Conservation (phyloP, 1,140 invertebrate genomes). For the Drosophila sucinea region DNA sequence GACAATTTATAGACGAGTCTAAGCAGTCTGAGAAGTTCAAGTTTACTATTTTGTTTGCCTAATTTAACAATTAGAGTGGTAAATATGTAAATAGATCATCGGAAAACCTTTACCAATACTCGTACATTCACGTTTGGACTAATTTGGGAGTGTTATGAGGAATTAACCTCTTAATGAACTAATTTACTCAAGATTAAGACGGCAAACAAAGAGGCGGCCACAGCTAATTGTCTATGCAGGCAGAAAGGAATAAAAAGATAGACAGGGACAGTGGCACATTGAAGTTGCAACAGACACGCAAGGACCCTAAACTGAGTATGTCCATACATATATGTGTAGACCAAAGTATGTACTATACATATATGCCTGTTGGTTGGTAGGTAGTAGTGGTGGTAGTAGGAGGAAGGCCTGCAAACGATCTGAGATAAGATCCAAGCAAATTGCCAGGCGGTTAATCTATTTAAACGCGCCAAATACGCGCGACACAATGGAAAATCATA, state of each 20-base stretch:
- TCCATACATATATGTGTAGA: conserved; percentile 9
- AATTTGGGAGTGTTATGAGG: conserved; percentile 82
- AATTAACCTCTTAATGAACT: conserved; percentile 83
- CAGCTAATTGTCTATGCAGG: conserved; percentile 64
- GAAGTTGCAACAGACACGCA: conserved; percentile 33
- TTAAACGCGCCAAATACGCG: conserved; percentile 82
- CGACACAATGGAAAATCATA: conserved; percentile 61
- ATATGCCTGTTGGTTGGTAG: conserved; percentile 1
- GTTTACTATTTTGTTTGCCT: background rate
- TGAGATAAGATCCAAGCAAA: conserved; percentile 70
- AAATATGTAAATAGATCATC: background rate
- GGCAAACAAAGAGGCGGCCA: conserved; percentile 74
- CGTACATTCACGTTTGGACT: conserved; percentile 21
- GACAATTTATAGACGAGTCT: no score
- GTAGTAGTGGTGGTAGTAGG: conserved; percentile 4
- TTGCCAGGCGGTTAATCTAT: conserved; percentile 83
- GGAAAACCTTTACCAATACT: background rate
- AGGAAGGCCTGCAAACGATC: conserved; percentile 26
- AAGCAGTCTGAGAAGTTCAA: no score
- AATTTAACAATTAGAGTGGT: background rate
- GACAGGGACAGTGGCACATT: conserved; percentile 3
- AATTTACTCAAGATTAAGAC: conserved; percentile 82
- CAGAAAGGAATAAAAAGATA: conserved; percentile 22
- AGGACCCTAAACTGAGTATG: conserved; percentile 12
- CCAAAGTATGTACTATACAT: conserved; percentile 30